Conservation (phyloP, 2,797 vertebrate species). For the Poecilia picta region DNA sequence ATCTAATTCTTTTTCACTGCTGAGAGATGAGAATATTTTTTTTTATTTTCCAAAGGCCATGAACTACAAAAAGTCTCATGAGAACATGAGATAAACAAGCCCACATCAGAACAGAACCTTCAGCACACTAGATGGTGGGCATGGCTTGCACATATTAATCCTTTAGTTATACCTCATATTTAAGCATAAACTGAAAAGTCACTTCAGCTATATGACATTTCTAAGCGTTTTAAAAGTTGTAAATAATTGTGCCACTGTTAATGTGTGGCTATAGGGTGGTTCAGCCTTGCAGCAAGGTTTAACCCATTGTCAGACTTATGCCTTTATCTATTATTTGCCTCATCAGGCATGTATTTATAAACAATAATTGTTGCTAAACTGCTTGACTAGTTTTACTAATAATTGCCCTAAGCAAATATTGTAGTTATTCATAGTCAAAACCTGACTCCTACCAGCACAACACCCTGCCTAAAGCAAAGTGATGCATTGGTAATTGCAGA, state of each 20-base stretch:
- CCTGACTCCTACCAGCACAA: not conserved
- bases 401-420: too few relatives aligned
- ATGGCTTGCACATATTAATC: not conserved
- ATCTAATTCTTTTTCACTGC: not conserved
- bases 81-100: not conserved
- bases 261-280: not conserved
- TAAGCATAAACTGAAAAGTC: too few relatives aligned
- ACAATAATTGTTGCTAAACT: too few relatives aligned
- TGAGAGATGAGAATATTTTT: not conserved
- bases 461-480: not conserved
- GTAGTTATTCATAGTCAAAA: not conserved
- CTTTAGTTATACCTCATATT: not conserved
- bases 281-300: not conserved
- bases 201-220: not conserved
- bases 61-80: not conserved
- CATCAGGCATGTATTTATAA: too few relatives aligned
- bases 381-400: too few relatives aligned
- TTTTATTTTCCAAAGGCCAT: not conserved
- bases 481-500: slow-evolving; percentile 7
- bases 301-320: not conserved
- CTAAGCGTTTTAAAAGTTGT: not conserved
- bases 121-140: not conserved
- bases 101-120: not conserved
- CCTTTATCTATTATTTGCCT: too few relatives aligned
- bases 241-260: not conserved